Evolutionary conservation across 2,888 invertebrate genomes (phyloP).

Genomic region (Dugesia japonica): DNA sequence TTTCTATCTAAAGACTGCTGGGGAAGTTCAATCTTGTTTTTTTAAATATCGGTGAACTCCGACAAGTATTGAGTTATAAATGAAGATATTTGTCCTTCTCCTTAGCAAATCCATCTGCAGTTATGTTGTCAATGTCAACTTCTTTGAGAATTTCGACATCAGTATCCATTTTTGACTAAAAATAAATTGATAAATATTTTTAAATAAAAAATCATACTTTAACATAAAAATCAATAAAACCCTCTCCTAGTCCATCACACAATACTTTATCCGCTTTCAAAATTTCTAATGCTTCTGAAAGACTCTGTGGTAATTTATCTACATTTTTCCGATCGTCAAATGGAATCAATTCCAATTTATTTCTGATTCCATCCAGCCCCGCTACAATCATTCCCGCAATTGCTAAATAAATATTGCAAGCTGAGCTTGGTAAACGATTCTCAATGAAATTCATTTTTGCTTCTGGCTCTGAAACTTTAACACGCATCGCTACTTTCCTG

Average conservation of each 20-base stretch:
- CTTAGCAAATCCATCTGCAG: background rate
- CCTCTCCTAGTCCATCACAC: slow-evolving; percentile 21
- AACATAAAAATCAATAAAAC: slow-evolving; percentile 7
- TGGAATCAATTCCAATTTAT: slow-evolving; percentile 24
- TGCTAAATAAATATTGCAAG: slow-evolving; percentile 37
- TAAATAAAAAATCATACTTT: background rate
- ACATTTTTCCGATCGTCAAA: background rate
- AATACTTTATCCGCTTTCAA: slow-evolving; percentile 14
- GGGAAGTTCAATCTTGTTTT: no score
- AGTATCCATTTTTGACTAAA: background rate
- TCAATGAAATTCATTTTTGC: slow-evolving; percentile 35
- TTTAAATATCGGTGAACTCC: no score
- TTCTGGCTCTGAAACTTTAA: background rate
- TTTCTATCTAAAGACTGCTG: no score
- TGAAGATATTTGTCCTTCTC: background rate
- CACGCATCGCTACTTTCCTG: slow-evolving; percentile 27
- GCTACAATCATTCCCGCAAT: slow-evolving; percentile 37
- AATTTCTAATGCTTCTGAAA: slow-evolving; percentile 23
- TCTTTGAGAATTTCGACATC: background rate
- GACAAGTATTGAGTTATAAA: background rate
- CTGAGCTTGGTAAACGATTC: slow-evolving; percentile 37
- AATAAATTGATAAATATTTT: no score
- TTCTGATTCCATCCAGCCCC: slow-evolving; percentile 37
- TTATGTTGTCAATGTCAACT: background rate
- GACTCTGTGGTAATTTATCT: background rate